Evolutionary conservation across 2,113 vertebrate species (phyloP), one percentile per base, ranked within the genome.

Genomic region (Rattus rattus): DNA sequence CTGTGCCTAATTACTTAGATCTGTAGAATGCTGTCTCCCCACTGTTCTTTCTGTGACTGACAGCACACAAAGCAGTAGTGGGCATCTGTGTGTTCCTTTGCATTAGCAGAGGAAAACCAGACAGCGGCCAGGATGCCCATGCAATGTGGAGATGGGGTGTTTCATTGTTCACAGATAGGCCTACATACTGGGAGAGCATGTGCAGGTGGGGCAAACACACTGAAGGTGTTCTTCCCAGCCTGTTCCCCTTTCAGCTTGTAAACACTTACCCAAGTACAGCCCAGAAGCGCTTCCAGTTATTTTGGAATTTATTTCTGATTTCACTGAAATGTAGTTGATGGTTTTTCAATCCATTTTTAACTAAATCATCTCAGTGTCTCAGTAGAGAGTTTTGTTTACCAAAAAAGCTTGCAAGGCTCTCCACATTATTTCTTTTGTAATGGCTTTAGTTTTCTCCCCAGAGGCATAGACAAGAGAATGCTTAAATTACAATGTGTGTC

Each of bases 241-340:
- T 73, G 77, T 88, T 73, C 70, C 70, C 26, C 90, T 63, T 94
- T 93, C 8, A 61, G 47, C 72, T 56, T 91, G 36, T 47, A 93
- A 95, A 87, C 75, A 93, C 43, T 95, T 79, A 92, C 33, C 76
- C 63, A 92, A 94, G 14, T 30, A 65, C 54, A 83, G 52, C 61
- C 65, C 77, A 92, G 43, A 96, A 93, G 93, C 75, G 1, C 36
- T 94, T 94, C 72, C 72, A 73, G 85, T 91, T 92, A 95, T 95
- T 96, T 95, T 70, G 70, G 63, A 94, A 95, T 95, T 97, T 90
- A 91, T 96, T 94, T 97, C 79, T 92, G 19, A 89, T 97, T 96
- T 95, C 80, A 96, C 87, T 88, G 67, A 97, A 97, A 95, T 85
- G 76, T 30, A 89, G 43, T 94, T 92, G 90, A 95, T 92, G 59